Base-by-base conservation (phyloP, 2,113 vertebrate species). In the Harpagus bidentatus region DNA sequence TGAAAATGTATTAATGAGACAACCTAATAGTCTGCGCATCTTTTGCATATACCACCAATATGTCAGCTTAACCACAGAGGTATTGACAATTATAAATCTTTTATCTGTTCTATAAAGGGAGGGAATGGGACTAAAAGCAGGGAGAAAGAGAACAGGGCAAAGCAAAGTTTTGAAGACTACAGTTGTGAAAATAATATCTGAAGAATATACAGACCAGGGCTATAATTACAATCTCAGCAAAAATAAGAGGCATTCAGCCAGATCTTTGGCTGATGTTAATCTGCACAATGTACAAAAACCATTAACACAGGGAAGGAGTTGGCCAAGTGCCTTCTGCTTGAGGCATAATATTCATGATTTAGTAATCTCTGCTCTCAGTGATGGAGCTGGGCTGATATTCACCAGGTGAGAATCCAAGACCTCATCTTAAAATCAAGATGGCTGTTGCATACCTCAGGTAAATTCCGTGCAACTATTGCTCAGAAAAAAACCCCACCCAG, bases 221-320 rank as follows among this genome's bases (percentile, higher is more conserved):
- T 96, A 17, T 90, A 80, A 85, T 82, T 94, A 96, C 86, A 77
- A 31, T 84, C 80, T 90, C 93, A 92, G 89, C 91, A 96, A 86
- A 96, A 90, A 73, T 32, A 96, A 45, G 58, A 91, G 93, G 53
- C 61, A 80, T 74, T 42, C 71, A 66, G 95, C 80, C 94, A 97
- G 88, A 47, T 19, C 71, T 91, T 86, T 59, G 71, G 32, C 71
- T 95, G 77, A 91, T 52, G 82, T 87, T 97, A 97, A 92, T 63
- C 87, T 94, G 81, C 56, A 96, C 82, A 72, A 88, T 78, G 87
- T 95, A 89, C 62, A 93, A 74, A 96, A 96, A 74, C 82, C 86
- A 96, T 96, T 94, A 95, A 72, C 86, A 45, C 40, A 69, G 77
- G 32, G 80, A 93, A 95, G 73, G 83, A 95, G 61, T 65, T 95